Evolutionary conservation across 35 echinoderm and acorn worm genomes (phyloP), one percentile per base, ranked within the genome.

Genomic region (Apostichopus californicus): DNA sequence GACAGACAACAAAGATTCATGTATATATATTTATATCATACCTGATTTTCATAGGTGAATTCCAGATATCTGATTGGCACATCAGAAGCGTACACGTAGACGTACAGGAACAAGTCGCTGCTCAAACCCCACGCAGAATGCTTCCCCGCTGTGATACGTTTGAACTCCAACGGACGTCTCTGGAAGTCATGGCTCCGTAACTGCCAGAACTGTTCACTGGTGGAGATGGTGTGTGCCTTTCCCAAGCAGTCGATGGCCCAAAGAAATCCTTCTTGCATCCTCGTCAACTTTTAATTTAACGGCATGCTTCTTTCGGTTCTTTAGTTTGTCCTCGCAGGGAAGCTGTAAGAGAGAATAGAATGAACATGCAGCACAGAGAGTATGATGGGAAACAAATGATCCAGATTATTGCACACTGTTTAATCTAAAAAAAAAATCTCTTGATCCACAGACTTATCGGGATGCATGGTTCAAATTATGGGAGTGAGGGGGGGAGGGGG

Each of bases 11-110:
- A 86, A 22, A 28, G 15, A 54, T 46, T 46, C 34, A 46, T 46
- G 34, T 46, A 46, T 46, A 3, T 46, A 46, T 46, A 46, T 34
- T 34, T 21, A 34, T 2, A 21, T 57, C 83, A 66, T 78, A 96
- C 97, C 95, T 99, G 97, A 77, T 99, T 99, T 89, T 99, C 97
- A 79, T 94, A 99, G 1, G 97, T 96, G 23, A 95, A 96, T 66
- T 96, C 97, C 63, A 96, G 85, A 77, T 56, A 93, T 81, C 97
- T 90, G 73, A 98, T 99, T 8, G 93, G 95, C 5, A 99, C 97
- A 72, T 99, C 97, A 22, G 91, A 94, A 46, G 93, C 80, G 73
- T 95, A 94, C 11, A 99, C 93, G 64, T 96, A 96, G 12, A 95
- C 80, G 92, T 96, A 95, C 0, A 96, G 91, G 79, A 94, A 78